Evolutionary conservation across 2,888 invertebrate genomes (phyloP), one percentile per base, ranked within the genome.

Genomic region (Caenorhabditis drosophilae): DNA sequence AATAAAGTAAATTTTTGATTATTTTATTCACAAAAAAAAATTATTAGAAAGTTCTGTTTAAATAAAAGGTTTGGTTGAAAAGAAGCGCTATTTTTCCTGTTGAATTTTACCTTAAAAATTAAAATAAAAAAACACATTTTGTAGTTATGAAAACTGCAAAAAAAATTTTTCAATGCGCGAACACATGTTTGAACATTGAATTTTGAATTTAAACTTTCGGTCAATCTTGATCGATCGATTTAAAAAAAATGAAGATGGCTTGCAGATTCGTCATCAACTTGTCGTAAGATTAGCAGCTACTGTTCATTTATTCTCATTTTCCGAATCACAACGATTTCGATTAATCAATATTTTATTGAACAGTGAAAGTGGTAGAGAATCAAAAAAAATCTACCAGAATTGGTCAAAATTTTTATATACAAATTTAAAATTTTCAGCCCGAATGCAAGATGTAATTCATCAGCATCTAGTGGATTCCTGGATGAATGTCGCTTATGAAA

Each of bases 351-450:
- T 64, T 31, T 34, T 64, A 1, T 35, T 18, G 1, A 34, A 31
- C 12, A 64, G 64, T 40, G 54, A 58, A 18, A 64, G 58, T 18
- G 54, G 64, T 64, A 51, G 26, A 34, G n/a, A 20, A 25, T n/a
- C n/a, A n/a, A n/a, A n/a, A n/a, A n/a, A n/a, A n/a, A n/a, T n/a
- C n/a, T n/a, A n/a, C n/a, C n/a, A n/a, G 7, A 4, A 26, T 44
- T 26, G 20, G 20, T n/a, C n/a, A n/a, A n/a, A n/a, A n/a, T n/a
- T n/a, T n/a, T n/a, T n/a, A n/a, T n/a, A n/a, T n/a, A n/a, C n/a
- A n/a, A n/a, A n/a, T n/a, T n/a, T n/a, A n/a, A n/a, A n/a, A n/a
- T n/a, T n/a, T n/a, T n/a, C 42, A 64, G 64, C 41, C 6, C 49
- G 64, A 18, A 47, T 55, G 9, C 41, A 51, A 44, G 51, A 58